Conservation (phyloP, 2,888 invertebrate genomes). For the Thysanoteuthis rhombus region DNA sequence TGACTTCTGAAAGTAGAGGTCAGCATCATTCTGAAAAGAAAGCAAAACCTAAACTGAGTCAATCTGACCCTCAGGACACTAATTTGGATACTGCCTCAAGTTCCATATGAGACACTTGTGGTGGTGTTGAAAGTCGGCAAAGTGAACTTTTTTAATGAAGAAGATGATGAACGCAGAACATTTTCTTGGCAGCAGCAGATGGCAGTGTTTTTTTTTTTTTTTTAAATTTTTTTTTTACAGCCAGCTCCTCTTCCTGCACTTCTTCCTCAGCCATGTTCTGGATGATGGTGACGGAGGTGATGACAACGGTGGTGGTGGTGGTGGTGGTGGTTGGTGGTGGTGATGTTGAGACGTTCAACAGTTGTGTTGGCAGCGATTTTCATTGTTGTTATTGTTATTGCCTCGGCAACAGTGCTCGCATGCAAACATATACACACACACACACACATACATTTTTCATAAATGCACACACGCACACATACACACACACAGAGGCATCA, state of each 20-base stretch:
- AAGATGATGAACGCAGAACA: background rate
- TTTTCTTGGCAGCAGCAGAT: constrained; percentile 12
- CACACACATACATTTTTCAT: background rate
- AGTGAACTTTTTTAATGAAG: background rate
- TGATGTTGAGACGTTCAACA: background rate
- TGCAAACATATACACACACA: background rate
- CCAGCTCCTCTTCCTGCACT: constrained; percentile 12
- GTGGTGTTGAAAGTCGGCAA: background rate
- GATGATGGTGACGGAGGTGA: background rate
- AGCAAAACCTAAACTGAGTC: background rate
- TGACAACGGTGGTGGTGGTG: background rate
- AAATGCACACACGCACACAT: background rate
- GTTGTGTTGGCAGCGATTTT: background rate
- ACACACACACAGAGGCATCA: background rate
- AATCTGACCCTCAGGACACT: background rate
- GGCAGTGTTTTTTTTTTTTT: background rate
- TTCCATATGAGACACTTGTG: background rate
- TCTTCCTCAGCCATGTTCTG: constrained; percentile 12
- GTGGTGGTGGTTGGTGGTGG: background rate
- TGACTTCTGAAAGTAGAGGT: background rate
- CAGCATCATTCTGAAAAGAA: background rate
- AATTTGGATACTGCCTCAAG: background rate
- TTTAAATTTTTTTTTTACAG: background rate
- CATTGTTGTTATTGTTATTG: background rate
- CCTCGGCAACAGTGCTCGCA: background rate